These are phyloP conservation scores for Alentia gelatinosa DNA, from an alignment of 2,888 invertebrate species.

Conservation along the genomic window DNA sequence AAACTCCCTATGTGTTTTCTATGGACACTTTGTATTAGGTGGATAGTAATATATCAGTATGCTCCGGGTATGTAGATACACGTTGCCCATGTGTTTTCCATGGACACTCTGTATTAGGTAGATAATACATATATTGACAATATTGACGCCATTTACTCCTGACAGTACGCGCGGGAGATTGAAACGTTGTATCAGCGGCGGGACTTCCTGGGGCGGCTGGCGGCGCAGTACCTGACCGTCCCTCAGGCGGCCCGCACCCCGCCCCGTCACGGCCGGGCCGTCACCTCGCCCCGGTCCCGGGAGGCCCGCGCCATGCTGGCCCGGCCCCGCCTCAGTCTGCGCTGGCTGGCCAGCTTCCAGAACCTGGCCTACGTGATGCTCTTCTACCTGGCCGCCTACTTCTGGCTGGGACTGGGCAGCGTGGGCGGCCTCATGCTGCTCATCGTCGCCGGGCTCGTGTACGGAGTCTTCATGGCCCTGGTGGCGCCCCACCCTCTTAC, in stretches of 20 bases:
- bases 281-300: slow-evolving; percentile 63
- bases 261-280: slow-evolving; percentile 78
- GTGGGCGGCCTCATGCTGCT: slow-evolving; percentile 68
- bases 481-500: not conserved
- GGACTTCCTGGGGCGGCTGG: slow-evolving; percentile 71
- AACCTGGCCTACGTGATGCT: slow-evolving; percentile 83
- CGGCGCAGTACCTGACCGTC: slow-evolving; percentile 71
- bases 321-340: slow-evolving; percentile 76
- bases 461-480: slow-evolving; percentile 43
- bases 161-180: slow-evolving; percentile 87
- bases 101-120: too few species aligned
- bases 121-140: too few species aligned
- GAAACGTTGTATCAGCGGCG: slow-evolving; percentile 83
- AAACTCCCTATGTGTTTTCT: too few species aligned
- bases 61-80: too few species aligned
- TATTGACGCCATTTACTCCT: slow-evolving; percentile 77
- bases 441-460: slow-evolving; percentile 42
- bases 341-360: slow-evolving; percentile 86
- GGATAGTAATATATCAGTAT: too few species aligned
- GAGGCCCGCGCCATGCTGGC: slow-evolving; percentile 61
- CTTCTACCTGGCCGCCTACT: slow-evolving; percentile 77
- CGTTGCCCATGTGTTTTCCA: too few species aligned
- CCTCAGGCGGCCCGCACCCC: slow-evolving; percentile 75
- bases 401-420: slow-evolving; percentile 69
- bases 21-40: too few species aligned